A percentile compares a stretch with the other conserved stretches of the same genome.
These are phyloP conservation scores for Aepyceros melampus DNA, from an alignment of 2,113 vertebrate species.

Conservation along the genomic window DNA sequence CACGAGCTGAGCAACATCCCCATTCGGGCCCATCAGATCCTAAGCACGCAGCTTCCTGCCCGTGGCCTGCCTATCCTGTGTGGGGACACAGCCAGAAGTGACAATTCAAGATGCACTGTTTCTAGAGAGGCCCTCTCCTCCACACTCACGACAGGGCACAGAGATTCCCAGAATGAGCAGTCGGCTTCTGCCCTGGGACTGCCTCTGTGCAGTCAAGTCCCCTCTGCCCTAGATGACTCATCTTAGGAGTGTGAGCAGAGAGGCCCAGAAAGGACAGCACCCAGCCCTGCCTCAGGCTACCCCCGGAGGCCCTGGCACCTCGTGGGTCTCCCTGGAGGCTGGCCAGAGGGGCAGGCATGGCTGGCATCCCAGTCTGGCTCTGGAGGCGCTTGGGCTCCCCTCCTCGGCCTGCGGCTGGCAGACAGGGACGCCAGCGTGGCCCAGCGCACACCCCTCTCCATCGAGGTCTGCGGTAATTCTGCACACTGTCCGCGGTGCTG, in stretches of 20 bases:
- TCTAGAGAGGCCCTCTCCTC: neutral
- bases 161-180: fast-evolving
- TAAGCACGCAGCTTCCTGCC: fast-evolving
- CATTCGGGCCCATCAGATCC: neutral
- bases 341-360: neutral
- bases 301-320: fast-evolving
- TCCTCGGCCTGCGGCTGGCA: neutral
- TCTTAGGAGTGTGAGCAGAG: fast-evolving
- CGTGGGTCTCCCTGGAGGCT: neutral
- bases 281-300: neutral
- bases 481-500: conserved; percentile 21
- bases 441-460: neutral
- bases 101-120: fast-evolving
- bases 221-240: neutral
- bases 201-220: fast-evolving
- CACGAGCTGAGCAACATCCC: fast-evolving
- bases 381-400: neutral
- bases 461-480: neutral
- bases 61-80: fast-evolving
- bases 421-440: neutral
- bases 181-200: fast-evolving
- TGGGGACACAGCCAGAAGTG: fast-evolving
- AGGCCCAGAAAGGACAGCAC: fast-evolving
- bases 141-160: fast-evolving
- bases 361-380: neutral